phyloP scores from a whole-genome alignment of 2,113 vertebrate species.

The Corvus cornix region DNA sequence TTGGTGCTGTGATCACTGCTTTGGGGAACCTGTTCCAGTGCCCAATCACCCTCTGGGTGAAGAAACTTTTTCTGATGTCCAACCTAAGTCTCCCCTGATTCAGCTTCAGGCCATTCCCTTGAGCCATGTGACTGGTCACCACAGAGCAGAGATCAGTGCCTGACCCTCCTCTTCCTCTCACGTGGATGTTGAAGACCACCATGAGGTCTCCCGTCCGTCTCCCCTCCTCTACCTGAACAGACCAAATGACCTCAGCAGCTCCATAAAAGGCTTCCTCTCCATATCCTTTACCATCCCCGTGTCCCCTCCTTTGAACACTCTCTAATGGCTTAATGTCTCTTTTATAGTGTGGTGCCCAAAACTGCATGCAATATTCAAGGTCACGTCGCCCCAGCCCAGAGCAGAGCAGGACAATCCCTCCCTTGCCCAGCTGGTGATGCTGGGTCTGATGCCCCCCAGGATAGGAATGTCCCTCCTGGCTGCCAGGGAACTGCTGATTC shows the following conservation, averaged over 20 bases:
- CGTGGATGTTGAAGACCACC: no score
- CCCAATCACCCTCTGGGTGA: no score
- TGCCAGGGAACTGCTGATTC: background rate
- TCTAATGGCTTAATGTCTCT: background rate
- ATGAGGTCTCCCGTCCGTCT: background rate
- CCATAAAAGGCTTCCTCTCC: no score
- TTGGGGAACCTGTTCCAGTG: background rate
- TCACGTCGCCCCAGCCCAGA: accelerated
- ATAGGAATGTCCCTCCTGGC: background rate
- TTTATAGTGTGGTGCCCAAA: no score
- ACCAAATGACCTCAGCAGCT: background rate
- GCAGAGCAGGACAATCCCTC: background rate
- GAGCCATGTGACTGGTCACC: background rate
- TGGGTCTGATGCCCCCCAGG: background rate
- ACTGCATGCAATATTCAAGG: accelerated
- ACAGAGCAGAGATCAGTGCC: background rate
- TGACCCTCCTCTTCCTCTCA: background rate
- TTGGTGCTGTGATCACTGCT: background rate
- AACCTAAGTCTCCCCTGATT: background rate
- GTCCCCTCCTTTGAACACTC: background rate
- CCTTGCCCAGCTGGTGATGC: accelerated
- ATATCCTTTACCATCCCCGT: background rate
- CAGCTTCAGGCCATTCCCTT: background rate
- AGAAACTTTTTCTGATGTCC: background rate
- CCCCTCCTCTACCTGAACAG: background rate